Base-by-base conservation (phyloP, 2,888 invertebrate genomes). In the Pteria penguin region DNA sequence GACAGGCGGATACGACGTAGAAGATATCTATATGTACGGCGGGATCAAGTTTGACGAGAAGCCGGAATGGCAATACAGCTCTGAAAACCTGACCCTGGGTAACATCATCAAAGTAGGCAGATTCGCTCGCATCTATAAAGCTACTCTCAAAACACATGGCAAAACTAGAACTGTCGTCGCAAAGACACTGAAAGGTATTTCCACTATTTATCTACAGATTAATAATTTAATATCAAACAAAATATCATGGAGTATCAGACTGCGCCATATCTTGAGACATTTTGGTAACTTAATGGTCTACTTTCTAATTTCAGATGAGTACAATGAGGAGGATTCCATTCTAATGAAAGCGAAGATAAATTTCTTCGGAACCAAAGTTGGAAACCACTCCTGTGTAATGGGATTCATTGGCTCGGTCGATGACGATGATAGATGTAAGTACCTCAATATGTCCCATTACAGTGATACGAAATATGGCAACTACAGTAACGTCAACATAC, bases 321-420 rank as follows among this genome's bases (percentile, higher is more conserved):
- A 60, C 55, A 76, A 62, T 1, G 72, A 82, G 26, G 79, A 83
- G 11, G 80, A 82, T 36, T 55, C 67, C 0, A 22, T 80, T 22
- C 58, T 80, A 55, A 83, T 83, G 83, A 74, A 67, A 70, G 84
- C 82, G 4, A 84, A 84, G 69, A 81, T 84, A 24, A 81, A 84
- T 67, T 84, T 81, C 63, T 68, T 65, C 32, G 81, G 76, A 14
- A 78, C 78, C 5, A 61, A 80, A 63, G 79, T 81, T 22, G 82
- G 80, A 3, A 61, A 78, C 2, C 80, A 84, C 60, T 62, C 72
- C 8, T 79, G 80, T 54, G 73, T 84, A 26, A 14, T 84, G 8
- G 65, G 54, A n/a, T 80, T 84, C 66, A 26, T 81, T 8, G 84
- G 84, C 8, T 81, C 82, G 14, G 78, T 84, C 8, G 63, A 66